Evolutionary conservation across 2,797 vertebrate genomes (phyloP).

Genomic region (Leptodactylus fallax): DNA sequence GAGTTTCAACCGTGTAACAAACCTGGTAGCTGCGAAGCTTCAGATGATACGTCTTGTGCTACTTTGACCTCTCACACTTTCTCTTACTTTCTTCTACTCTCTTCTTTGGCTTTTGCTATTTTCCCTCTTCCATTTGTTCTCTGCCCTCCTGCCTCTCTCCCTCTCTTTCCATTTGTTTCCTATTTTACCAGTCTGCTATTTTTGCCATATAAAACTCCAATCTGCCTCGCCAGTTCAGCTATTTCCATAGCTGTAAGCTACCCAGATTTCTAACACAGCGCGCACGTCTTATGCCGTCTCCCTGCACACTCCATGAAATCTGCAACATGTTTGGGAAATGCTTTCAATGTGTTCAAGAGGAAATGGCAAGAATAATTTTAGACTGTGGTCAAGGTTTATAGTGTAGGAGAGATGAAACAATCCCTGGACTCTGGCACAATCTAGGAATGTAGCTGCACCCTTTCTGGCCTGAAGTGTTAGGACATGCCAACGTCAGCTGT

Average conservation of each 20-base stretch:
- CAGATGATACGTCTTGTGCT: too few relatives aligned
- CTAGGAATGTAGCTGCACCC: conserved; percentile 75
- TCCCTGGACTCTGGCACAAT: conserved; percentile 71
- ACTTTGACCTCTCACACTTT: too few relatives aligned
- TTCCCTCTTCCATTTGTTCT: not conserved
- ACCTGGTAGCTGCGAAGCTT: too few relatives aligned
- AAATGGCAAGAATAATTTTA: conserved; percentile 50
- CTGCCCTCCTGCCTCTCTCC: not conserved
- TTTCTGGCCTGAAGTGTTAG: conserved; percentile 78
- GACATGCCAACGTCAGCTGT: conserved; percentile 83
- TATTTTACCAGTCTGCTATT: not conserved
- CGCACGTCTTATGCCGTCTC: conserved; percentile 22
- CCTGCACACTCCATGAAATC: conserved; percentile 37
- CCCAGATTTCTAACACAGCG: not conserved
- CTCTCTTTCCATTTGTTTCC: not conserved
- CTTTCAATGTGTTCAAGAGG: conserved; percentile 30
- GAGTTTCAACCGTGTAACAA: too few relatives aligned
- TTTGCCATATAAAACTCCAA: conserved; percentile 3
- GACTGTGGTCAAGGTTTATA: conserved; percentile 57
- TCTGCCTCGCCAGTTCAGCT: not conserved
- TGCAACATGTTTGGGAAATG: conserved; percentile 45
- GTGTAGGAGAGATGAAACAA: conserved; percentile 63
- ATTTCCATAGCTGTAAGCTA: conserved; percentile 34
- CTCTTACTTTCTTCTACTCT: not conserved
- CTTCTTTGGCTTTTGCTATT: too few relatives aligned